phyloP scores from a whole-genome alignment of 2,888 invertebrate genomes.

The Epirrita christyi region DNA sequence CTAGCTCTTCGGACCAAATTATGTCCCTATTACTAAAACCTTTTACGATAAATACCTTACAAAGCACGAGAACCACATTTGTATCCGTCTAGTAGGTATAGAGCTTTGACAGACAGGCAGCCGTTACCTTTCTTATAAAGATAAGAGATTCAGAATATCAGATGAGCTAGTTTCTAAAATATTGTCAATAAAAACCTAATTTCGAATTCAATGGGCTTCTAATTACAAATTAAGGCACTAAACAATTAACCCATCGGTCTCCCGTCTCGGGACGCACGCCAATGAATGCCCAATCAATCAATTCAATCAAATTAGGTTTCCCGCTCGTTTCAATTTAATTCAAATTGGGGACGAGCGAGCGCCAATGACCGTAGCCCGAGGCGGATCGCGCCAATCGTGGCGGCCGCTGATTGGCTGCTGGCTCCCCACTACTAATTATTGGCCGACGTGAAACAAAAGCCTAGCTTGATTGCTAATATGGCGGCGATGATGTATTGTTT shows the following conservation, averaged over 20 bases:
- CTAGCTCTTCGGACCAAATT: too few relatives aligned
- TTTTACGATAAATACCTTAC: too few relatives aligned
- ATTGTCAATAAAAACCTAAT: too few relatives aligned
- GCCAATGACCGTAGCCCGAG: conserved; percentile 58
- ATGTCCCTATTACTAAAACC: too few relatives aligned
- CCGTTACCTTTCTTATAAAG: too few relatives aligned
- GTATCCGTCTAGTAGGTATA: too few relatives aligned
- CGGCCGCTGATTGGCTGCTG: conserved; percentile 62
- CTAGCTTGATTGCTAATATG: conserved; percentile 61
- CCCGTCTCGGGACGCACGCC: conserved; percentile 8
- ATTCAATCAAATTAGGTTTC: conserved; percentile 66
- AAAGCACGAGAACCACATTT: too few relatives aligned
- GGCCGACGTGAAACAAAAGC: conserved; percentile 66
- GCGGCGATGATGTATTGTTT: conserved; percentile 61
- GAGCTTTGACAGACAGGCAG: too few relatives aligned
- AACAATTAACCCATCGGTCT: conserved; percentile 35
- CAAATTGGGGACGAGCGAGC: conserved; percentile 48
- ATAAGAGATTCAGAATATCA: too few relatives aligned
- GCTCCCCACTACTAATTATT: conserved; percentile 67
- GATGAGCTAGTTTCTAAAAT: too few relatives aligned
- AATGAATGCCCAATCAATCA: conserved; percentile 66
- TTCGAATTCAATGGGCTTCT: conserved; percentile 7
- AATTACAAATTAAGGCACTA: conserved; percentile 29
- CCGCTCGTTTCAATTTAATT: conserved; percentile 49
- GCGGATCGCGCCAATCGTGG: conserved; percentile 43